A percentile compares a stretch with the other conserved stretches of the same genome.
Evolutionary conservation across 1,140 invertebrate genomes (phyloP).

Genomic region (Nymphalis io): DNA sequence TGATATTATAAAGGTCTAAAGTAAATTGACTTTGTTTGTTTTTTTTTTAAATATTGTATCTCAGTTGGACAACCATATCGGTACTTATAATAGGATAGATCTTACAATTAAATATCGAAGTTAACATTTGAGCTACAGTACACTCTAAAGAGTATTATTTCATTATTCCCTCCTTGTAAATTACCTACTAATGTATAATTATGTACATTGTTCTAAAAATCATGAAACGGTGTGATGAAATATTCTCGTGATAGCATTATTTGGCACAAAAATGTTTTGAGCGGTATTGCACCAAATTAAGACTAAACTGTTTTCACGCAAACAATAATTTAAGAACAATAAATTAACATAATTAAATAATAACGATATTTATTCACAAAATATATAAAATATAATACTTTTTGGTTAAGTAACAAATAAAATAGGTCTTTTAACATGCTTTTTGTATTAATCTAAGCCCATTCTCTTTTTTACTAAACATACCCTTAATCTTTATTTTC

Average conservation of each 20-base stretch:
- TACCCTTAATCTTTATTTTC: neutral
- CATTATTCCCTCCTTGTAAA: conserved; percentile 46
- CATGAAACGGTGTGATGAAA: conserved; percentile 20
- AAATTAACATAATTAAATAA: conserved; percentile 25
- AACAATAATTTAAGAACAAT: conserved; percentile 28
- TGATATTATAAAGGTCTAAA: neutral
- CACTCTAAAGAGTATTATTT: conserved; percentile 56
- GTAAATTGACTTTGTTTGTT: neutral
- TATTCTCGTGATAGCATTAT: conserved; percentile 23
- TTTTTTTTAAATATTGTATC: conserved; percentile 23
- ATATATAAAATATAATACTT: conserved; percentile 19
- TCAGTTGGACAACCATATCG: conserved; percentile 56
- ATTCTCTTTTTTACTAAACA: neutral
- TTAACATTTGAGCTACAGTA: conserved; percentile 74
- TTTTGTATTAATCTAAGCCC: neutral
- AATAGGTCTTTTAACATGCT: conserved; percentile 26
- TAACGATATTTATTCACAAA: conserved; percentile 34
- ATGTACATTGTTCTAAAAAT: conserved; percentile 76
- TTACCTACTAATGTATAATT: conserved; percentile 69
- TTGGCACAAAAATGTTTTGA: conserved; percentile 52
- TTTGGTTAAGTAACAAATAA: conserved; percentile 28
- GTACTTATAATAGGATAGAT: conserved; percentile 65
- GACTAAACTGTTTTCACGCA: conserved; percentile 7
- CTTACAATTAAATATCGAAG: conserved; percentile 69
- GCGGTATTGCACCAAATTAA: conserved; percentile 46